phyloP scores from a whole-genome alignment of 64 coral and sea anemone genomes.

The Montipora sp. region DNA sequence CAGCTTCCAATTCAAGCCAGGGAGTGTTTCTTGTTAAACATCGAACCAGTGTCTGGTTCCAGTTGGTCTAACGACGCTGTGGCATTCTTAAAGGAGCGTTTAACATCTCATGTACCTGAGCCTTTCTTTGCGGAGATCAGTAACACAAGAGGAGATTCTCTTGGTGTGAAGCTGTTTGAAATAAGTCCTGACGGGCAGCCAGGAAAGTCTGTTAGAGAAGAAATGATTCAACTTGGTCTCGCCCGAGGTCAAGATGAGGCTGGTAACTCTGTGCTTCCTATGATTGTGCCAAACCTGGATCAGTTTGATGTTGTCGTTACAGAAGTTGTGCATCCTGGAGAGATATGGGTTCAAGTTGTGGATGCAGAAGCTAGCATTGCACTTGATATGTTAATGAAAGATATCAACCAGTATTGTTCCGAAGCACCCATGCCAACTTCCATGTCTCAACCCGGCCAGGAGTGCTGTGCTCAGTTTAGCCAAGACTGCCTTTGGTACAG shows the following conservation, averaged over 20 bases:
- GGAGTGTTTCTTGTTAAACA: slow-evolving; percentile 16
- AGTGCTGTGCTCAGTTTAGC: slow-evolving; percentile 47
- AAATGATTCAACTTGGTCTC: slow-evolving; percentile 11
- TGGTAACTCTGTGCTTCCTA: background rate
- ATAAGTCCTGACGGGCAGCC: background rate
- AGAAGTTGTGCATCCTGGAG: slow-evolving; percentile 40
- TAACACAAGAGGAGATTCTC: background rate
- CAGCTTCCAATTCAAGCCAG: slow-evolving; percentile 55
- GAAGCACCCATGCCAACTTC: background rate
- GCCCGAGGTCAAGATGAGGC: background rate
- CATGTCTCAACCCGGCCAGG: background rate
- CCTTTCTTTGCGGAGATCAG: slow-evolving; percentile 31
- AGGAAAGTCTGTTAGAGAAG: slow-evolving; percentile 16
- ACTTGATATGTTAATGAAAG: slow-evolving; percentile 31
- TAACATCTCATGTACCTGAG: background rate
- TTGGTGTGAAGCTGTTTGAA: slow-evolving; percentile 53
- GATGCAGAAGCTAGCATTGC: background rate
- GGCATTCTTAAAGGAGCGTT: slow-evolving; percentile 11
- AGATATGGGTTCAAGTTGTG: slow-evolving; percentile 52
- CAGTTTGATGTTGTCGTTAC: slow-evolving; percentile 48
- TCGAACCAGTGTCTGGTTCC: background rate
- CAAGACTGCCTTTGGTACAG: slow-evolving; percentile 55
- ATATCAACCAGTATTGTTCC: slow-evolving; percentile 49
- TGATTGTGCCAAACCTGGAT: background rate
- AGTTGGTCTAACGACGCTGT: background rate